Evolutionary conservation across 1,140 invertebrate genomes (phyloP).

Genomic region (Whitmania pigra): DNA sequence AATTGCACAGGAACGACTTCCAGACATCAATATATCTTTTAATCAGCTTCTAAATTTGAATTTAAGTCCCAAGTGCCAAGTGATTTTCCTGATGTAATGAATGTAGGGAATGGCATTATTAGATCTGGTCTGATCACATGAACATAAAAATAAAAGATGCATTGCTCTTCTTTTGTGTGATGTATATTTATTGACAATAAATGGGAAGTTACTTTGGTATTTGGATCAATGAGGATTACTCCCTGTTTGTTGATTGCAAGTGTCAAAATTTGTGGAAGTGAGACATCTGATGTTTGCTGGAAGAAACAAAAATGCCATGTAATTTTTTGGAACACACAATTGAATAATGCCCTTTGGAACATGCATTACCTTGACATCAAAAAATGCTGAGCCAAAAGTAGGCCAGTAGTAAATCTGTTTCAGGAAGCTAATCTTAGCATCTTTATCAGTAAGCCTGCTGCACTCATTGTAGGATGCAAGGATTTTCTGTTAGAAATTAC

Average conservation of each 20-base stretch:
- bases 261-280: constrained; percentile 88
- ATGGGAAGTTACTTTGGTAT: constrained; percentile 50
- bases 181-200: neutral
- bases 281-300: constrained; percentile 84
- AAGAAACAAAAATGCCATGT: constrained; percentile 25
- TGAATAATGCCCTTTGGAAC: neutral
- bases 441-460: constrained; percentile 44
- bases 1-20: neutral
- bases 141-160: neutral
- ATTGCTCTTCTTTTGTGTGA: neutral
- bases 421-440: constrained; percentile 94
- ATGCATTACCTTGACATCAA: constrained; percentile 64
- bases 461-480: neutral
- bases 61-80: neutral
- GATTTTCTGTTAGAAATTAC: constrained; percentile 5
- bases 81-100: neutral
- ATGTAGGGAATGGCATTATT: neutral
- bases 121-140: neutral
- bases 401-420: constrained; percentile 94
- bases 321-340: constrained; percentile 17
- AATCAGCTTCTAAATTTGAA: neutral
- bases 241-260: constrained; percentile 99
- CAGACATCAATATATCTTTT: neutral
- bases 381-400: constrained; percentile 98
- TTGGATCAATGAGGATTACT: constrained; percentile 90